Conservation (phyloP, 2,797 vertebrate species). For the Epinephelus malabaricus region DNA sequence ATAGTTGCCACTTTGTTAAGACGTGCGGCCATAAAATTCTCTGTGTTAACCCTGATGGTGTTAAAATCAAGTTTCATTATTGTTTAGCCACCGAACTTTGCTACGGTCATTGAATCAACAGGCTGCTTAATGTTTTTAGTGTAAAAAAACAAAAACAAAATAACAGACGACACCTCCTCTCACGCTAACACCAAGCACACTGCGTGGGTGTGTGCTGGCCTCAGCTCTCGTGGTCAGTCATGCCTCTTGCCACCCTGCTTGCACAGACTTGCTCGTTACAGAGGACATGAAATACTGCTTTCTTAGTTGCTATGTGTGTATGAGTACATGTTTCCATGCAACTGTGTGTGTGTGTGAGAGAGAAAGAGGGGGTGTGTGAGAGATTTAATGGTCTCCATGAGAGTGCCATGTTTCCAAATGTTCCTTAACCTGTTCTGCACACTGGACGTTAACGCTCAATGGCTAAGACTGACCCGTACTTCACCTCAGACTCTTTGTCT, state of each 20-base stretch:
- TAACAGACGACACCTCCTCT: not conserved
- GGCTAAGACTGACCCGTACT: slow-evolving; percentile 42
- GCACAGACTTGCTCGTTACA: slow-evolving; percentile 39
- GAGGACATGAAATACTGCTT: slow-evolving; percentile 24
- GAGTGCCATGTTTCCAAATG: slow-evolving; percentile 36
- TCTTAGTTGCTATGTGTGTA: slow-evolving; percentile 29
- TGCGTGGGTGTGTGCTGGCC: not conserved
- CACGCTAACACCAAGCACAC: not conserved
- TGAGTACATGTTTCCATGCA: slow-evolving; percentile 52
- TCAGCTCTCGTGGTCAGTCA: slow-evolving; percentile 44
- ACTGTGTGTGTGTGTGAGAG: slow-evolving; percentile 19
- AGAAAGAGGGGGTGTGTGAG: slow-evolving; percentile 9
- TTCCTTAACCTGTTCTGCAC: slow-evolving; percentile 35
- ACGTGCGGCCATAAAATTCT: no score
- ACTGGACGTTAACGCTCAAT: slow-evolving; percentile 1
- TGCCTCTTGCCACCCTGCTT: slow-evolving; percentile 33
- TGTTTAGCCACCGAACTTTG: not conserved
- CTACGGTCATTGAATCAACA: not conserved
- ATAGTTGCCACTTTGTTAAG: no score
- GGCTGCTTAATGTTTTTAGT: not conserved
- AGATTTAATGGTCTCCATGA: slow-evolving; percentile 52
- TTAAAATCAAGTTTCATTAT: not conserved
- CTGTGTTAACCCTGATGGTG: not conserved
- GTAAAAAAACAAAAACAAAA: not conserved
- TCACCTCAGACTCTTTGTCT: slow-evolving; percentile 45